Percentiles rank a stretch among this genome's conserved stretches.
Conservation (phyloP, 2,888 invertebrate species). For the Perizoma flavofasciatum region DNA sequence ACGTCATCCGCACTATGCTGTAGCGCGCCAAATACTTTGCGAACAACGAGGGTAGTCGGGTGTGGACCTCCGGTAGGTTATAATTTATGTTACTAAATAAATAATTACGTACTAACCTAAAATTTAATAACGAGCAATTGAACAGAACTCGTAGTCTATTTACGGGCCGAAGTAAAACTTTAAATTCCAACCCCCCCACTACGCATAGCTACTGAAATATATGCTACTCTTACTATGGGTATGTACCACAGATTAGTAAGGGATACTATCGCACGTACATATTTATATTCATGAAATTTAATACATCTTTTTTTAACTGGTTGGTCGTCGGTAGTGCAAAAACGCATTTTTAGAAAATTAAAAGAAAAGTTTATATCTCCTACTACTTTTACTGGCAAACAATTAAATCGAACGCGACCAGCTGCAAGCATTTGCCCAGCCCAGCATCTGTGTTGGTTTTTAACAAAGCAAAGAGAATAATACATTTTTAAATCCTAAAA, state of each 20-base stretch:
- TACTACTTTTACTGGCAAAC: slow-evolving; percentile 7
- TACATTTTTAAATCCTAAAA: background rate
- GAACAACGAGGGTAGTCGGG: background rate
- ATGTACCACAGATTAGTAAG: too few relatives aligned
- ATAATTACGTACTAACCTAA: background rate
- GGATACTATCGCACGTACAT: too few relatives aligned
- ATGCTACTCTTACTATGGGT: too few relatives aligned
- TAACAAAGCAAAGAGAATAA: slow-evolving; percentile 9
- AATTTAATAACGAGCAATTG: too few relatives aligned
- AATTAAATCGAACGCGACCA: slow-evolving; percentile 3
- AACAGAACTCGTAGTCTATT: too few relatives aligned
- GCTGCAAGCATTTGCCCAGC: slow-evolving; percentile 7
- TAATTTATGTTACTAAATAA: background rate
- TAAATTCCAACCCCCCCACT: too few relatives aligned
- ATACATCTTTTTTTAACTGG: background rate
- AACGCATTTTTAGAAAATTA: background rate
- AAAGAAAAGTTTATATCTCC: slow-evolving; percentile 4
- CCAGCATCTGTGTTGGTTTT: slow-evolving; percentile 7
- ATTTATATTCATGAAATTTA: too few relatives aligned
- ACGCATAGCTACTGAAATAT: too few relatives aligned
- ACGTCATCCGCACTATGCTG: slow-evolving; percentile 12
- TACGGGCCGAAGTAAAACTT: too few relatives aligned
- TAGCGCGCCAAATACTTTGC: slow-evolving; percentile 9
- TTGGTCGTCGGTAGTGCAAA: background rate
- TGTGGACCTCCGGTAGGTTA: slow-evolving; percentile 3